These are phyloP conservation scores for Dipodomys spectabilis DNA, from an alignment of 2,113 vertebrate genomes.

Conservation along the genomic window DNA sequence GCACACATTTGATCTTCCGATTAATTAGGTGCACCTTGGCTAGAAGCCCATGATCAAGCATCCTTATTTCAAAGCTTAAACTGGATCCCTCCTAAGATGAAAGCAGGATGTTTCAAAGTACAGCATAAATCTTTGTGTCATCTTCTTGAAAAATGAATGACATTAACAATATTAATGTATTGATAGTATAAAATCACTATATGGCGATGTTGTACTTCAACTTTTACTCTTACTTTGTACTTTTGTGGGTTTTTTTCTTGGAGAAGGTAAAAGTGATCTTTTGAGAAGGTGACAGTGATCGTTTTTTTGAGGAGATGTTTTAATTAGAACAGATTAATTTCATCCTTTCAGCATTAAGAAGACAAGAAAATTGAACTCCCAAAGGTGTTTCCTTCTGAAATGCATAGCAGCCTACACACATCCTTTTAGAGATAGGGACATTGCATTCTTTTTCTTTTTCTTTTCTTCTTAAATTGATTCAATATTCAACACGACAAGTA, in stretches of 20 bases:
- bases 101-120: constrained; percentile 70
- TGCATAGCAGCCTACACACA: constrained; percentile 27
- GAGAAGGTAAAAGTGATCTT: constrained; percentile 19
- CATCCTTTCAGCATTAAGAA: constrained; percentile 51
- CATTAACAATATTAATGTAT: constrained; percentile 74
- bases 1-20: constrained; percentile 65
- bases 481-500: constrained; percentile 40
- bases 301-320: constrained; percentile 60
- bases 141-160: constrained; percentile 64
- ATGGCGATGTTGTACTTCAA: constrained; percentile 54
- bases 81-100: constrained; percentile 59
- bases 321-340: constrained; percentile 69
- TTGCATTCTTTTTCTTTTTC: constrained; percentile 41
- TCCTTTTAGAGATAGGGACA: constrained; percentile 51
- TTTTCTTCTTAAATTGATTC: constrained; percentile 53
- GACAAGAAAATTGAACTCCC: constrained; percentile 39
- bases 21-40: constrained; percentile 77
- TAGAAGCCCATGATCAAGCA: constrained; percentile 37
- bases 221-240: constrained; percentile 70
- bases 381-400: constrained; percentile 46
- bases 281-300: not conserved
- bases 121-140: constrained; percentile 72
- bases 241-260: constrained; percentile 56
- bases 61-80: constrained; percentile 75
- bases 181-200: constrained; percentile 60